phyloP scores from a whole-genome alignment of 2,888 invertebrate genomes.

The Selenia dentaria region DNA sequence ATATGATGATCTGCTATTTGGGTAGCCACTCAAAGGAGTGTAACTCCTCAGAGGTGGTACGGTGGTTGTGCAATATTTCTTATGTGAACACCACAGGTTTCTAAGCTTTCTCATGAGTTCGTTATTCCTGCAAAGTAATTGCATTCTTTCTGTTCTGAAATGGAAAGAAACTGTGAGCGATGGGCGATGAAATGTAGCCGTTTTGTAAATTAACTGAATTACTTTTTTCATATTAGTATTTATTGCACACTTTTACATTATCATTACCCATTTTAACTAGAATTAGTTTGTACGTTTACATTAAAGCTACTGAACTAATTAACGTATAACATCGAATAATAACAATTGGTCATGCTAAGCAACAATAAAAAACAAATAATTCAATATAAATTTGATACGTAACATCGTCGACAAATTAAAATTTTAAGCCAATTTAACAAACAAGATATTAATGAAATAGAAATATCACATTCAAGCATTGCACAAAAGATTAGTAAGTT shows the following conservation, averaged over 20 bases:
- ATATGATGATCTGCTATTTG: conserved; percentile 71
- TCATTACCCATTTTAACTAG: conserved; percentile 62
- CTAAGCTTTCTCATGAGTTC: conserved; percentile 86
- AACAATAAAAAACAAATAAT: neutral
- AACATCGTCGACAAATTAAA: neutral
- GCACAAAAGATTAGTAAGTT: conserved; percentile 11
- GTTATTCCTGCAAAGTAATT: conserved; percentile 85
- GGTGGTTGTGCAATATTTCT: conserved; percentile 80
- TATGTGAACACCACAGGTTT: conserved; percentile 86
- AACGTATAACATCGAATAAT: conserved; percentile 1
- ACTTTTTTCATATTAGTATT: conserved; percentile 35
- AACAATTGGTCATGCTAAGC: conserved; percentile 5
- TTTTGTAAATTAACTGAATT: conserved; percentile 21
- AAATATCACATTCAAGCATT: conserved; percentile 28
- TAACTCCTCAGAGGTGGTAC: conserved; percentile 67
- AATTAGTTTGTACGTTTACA: conserved; percentile 12
- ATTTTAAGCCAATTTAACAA: neutral
- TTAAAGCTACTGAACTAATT: conserved; percentile 6
- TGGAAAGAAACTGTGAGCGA: conserved; percentile 44
- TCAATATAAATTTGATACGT: neutral
- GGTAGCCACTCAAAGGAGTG: conserved; percentile 74
- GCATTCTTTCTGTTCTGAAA: conserved; percentile 86
- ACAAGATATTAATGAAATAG: neutral
- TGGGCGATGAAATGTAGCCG: conserved; percentile 34
- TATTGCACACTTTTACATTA: conserved; percentile 58